phyloP scores from a whole-genome alignment of 2,113 vertebrate species.

The Nycticebus coucang region DNA sequence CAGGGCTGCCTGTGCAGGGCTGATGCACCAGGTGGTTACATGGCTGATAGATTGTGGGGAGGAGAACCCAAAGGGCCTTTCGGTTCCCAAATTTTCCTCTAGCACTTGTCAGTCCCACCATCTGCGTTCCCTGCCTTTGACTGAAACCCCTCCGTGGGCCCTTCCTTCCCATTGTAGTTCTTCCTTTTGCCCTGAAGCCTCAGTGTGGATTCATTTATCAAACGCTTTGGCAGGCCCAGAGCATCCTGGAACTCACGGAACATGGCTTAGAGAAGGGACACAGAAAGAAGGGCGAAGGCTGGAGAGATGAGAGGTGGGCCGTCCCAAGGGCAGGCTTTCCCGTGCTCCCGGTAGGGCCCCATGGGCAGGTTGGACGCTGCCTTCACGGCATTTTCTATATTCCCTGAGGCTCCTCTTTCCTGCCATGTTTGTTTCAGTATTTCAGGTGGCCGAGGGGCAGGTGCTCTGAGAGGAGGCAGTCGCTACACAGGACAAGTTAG shows the following conservation, averaged over 20 bases:
- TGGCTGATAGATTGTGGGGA: background rate
- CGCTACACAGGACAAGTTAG: background rate
- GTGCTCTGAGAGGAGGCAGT: background rate
- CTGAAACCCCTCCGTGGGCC: background rate
- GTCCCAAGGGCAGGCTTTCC: background rate
- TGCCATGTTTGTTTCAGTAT: fast-evolving
- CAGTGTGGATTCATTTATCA: background rate
- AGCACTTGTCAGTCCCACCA: background rate
- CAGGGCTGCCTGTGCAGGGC: background rate
- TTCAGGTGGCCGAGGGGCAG: background rate
- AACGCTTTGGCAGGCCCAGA: background rate
- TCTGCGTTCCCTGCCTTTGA: background rate
- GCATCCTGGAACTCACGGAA: background rate
- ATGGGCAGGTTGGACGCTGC: no score
- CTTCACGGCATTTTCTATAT: fast-evolving
- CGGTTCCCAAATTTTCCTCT: background rate
- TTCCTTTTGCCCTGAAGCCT: background rate
- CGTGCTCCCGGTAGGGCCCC: fast-evolving
- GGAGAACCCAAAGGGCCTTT: background rate
- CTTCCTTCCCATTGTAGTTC: background rate
- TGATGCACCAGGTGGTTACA: background rate
- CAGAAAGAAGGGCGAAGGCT: background rate
- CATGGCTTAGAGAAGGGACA: background rate
- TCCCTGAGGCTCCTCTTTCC: no score
- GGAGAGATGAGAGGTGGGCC: background rate